phyloP scores from a whole-genome alignment of 2,113 vertebrate species.

The Lepisosteus osseus region DNA sequence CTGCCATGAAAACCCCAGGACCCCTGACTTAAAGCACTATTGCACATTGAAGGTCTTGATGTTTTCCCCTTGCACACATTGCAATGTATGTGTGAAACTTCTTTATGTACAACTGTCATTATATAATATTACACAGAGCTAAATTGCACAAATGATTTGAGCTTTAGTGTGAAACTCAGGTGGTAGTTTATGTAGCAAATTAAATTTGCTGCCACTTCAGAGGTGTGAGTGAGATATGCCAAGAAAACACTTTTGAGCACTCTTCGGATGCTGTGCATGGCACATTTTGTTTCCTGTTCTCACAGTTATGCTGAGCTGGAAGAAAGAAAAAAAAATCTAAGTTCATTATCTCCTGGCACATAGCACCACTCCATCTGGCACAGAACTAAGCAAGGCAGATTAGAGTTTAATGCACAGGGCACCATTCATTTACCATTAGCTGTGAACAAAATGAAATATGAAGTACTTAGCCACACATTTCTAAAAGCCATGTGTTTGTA shows the following conservation, averaged over 20 bases:
- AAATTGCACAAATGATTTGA: background rate
- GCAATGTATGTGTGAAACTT: no score
- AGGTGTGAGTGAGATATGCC: background rate
- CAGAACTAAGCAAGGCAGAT: background rate
- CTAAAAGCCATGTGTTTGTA: background rate
- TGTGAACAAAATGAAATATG: background rate
- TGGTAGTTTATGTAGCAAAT: background rate
- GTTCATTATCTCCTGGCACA: conserved; percentile 3
- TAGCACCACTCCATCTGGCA: conserved; percentile 3
- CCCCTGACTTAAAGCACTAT: no score
- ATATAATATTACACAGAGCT: no score
- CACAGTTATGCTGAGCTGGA: background rate
- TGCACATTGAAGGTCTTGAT: no score
- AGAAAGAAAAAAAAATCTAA: background rate
- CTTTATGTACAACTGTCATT: no score
- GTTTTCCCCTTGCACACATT: no score
- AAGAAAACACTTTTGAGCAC: background rate
- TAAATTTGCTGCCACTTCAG: background rate
- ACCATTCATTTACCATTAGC: background rate
- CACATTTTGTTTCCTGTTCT: background rate
- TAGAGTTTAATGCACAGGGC: background rate
- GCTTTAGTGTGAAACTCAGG: background rate
- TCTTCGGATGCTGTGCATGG: background rate
- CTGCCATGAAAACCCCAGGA: no score
- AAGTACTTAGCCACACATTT: background rate